phyloP scores from a whole-genome alignment of 2,113 vertebrate genomes.

The Mustela nigripes region DNA sequence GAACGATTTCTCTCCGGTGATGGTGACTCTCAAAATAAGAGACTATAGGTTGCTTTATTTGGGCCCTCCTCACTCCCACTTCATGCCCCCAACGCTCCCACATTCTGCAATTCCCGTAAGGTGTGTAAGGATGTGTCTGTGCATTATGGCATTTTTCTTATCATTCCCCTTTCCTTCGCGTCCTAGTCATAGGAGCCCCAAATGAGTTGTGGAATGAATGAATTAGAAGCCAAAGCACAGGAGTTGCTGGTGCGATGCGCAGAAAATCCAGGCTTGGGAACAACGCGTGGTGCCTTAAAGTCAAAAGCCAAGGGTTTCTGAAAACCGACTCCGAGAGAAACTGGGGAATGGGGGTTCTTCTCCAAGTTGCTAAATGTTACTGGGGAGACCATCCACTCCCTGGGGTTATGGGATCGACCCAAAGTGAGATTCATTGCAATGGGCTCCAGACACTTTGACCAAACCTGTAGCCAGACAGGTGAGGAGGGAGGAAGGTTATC shows the following conservation, averaged over 20 bases:
- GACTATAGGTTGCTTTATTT: constrained; percentile 91
- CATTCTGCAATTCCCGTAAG: constrained; percentile 73
- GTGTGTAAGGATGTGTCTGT: constrained; percentile 68
- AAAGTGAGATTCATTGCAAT: background rate
- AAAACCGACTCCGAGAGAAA: constrained; percentile 57
- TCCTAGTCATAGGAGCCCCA: constrained; percentile 81
- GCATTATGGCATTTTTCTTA: constrained; percentile 66
- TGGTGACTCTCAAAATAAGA: constrained; percentile 88
- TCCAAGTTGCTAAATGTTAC: constrained; percentile 28
- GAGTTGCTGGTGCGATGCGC: constrained; percentile 72
- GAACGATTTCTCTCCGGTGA: constrained; percentile 90
- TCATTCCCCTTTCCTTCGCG: constrained; percentile 79
- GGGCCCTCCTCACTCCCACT: constrained; percentile 90
- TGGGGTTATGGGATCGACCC: background rate
- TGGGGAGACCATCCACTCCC: background rate
- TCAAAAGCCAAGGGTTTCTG: constrained; percentile 62
- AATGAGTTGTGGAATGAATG: constrained; percentile 84
- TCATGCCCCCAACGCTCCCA: constrained; percentile 79
- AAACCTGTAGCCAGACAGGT: constrained; percentile 73
- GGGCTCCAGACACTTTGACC: constrained; percentile 58
- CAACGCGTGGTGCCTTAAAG: constrained; percentile 44
- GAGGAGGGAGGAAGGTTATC: constrained; percentile 65
- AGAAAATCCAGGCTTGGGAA: constrained; percentile 75
- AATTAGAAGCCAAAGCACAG: constrained; percentile 79
- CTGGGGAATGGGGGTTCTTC: background rate